Evolutionary conservation across 2,113 vertebrate genomes (phyloP).

Genomic region (Psettodes erumei): DNA sequence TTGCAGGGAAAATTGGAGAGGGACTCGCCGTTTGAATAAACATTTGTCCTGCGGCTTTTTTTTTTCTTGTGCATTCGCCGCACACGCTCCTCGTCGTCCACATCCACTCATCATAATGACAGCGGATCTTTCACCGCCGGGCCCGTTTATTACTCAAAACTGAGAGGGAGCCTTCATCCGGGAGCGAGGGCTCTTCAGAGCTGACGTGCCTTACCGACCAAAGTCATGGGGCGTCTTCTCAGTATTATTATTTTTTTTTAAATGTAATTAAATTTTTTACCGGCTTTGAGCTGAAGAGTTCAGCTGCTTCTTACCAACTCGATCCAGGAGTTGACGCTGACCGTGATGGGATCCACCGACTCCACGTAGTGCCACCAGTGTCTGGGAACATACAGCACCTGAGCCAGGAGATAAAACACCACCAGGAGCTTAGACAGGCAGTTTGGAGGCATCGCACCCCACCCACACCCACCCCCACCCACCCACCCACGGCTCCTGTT

Average conservation of each 20-base stretch:
- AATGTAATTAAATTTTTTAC: neutral
- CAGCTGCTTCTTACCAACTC: slow-evolving; percentile 86
- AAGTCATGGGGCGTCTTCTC: neutral
- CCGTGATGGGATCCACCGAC: slow-evolving; percentile 90
- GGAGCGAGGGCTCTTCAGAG: neutral
- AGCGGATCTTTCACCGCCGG: slow-evolving; percentile 33
- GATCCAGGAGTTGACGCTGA: slow-evolving; percentile 97
- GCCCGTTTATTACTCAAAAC: slow-evolving; percentile 51
- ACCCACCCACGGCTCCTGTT: too few species aligned
- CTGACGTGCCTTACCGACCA: neutral
- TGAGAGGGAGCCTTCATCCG: slow-evolving; percentile 25
- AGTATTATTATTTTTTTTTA: neutral
- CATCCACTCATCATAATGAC: slow-evolving; percentile 60
- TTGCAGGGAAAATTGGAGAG: slow-evolving; percentile 20
- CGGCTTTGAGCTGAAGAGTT: neutral
- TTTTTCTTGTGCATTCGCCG: slow-evolving; percentile 29
- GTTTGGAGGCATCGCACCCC: neutral
- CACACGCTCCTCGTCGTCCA: slow-evolving; percentile 10
- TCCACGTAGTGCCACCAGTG: slow-evolving; percentile 99
- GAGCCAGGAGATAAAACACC: slow-evolving; percentile 28
- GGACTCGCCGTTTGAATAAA: slow-evolving; percentile 14
- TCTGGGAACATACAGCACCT: slow-evolving; percentile 95
- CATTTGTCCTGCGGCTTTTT: slow-evolving; percentile 27
- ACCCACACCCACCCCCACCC: too few species aligned
- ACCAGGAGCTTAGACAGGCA: neutral